These are phyloP conservation scores for Chamaea fasciata DNA, from an alignment of 2,113 vertebrate species.

Conservation along the genomic window DNA sequence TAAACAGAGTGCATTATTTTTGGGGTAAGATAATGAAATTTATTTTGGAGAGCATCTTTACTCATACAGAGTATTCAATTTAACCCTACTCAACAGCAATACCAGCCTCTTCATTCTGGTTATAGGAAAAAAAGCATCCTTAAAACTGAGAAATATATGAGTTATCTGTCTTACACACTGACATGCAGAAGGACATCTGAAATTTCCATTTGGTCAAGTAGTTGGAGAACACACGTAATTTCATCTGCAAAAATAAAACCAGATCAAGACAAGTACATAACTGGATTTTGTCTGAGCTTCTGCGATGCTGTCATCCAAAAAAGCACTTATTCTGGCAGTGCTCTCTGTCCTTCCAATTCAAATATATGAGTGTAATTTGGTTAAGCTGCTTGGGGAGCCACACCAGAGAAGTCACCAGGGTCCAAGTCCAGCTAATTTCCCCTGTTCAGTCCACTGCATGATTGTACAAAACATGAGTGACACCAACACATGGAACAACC, in stretches of 20 bases:
- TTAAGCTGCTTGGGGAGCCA: background rate
- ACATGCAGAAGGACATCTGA: fast-evolving
- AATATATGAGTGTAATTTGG: background rate
- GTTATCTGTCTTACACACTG: background rate
- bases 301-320: background rate
- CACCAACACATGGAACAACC: background rate
- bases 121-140: background rate
- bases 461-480: background rate
- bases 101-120: background rate
- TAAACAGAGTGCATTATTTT: background rate
- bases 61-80: background rate
- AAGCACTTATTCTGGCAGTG: background rate
- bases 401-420: background rate
- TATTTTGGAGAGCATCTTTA: background rate
- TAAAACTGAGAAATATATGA: background rate
- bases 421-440: background rate
- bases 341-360: background rate
- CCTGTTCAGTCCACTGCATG: background rate
- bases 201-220: background rate
- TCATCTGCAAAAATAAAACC: background rate
- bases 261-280: background rate
- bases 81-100: background rate
- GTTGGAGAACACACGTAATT: background rate
- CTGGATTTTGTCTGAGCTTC: background rate
- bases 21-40: background rate